Conservation (phyloP, 1,140 invertebrate genomes). For the Yoshiicerus persimilis region DNA sequence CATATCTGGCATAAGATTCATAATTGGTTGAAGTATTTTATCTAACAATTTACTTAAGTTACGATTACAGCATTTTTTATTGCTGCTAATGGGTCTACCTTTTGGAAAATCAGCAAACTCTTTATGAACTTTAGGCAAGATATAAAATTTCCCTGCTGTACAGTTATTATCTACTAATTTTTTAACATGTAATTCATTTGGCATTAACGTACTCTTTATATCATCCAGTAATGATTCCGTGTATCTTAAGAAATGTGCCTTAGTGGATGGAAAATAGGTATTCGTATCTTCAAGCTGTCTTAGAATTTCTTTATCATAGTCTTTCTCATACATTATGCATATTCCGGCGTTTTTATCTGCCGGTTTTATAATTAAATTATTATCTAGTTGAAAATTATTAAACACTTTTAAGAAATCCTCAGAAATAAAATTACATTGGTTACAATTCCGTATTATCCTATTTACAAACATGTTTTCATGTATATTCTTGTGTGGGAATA, state of each 20-base stretch:
- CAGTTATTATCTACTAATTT: not conserved
- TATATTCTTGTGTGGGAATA: not conserved
- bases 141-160: not conserved
- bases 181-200: not conserved
- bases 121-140: not conserved
- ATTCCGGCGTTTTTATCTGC: not conserved
- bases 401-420: not conserved
- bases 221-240: not conserved
- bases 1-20: not conserved
- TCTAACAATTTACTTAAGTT: not conserved
- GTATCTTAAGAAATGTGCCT: not conserved
- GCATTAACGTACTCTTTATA: not conserved
- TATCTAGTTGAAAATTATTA: not conserved
- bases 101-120: not conserved
- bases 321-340: not conserved
- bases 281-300: not conserved
- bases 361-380: not conserved
- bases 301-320: not conserved
- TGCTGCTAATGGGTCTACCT: not conserved
- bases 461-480: not conserved
- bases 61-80: not conserved
- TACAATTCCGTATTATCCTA: not conserved
- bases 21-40: not conserved
- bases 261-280: not conserved
- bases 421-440: not conserved